phyloP scores from a whole-genome alignment of 2,888 invertebrate genomes.

The Ormyrus thymus region DNA sequence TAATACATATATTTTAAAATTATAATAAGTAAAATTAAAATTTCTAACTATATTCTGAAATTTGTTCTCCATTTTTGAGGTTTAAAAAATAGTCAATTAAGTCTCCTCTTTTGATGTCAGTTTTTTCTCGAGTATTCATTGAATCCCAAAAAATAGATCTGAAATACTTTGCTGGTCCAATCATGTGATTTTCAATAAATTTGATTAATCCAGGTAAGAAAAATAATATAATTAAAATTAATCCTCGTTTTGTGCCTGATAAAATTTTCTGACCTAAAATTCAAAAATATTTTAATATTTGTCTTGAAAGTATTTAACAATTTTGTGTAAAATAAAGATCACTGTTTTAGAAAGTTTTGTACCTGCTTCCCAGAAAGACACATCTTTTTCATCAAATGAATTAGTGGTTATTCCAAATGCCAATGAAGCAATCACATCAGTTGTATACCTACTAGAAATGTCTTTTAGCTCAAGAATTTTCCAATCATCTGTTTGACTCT shows the following conservation, averaged over 20 bases:
- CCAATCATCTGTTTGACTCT: conserved; percentile 52
- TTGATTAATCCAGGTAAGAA: conserved; percentile 62
- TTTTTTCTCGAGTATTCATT: conserved; percentile 60
- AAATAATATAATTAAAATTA: conserved; percentile 62
- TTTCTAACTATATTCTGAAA: conserved; percentile 61
- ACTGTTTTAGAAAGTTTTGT: conserved; percentile 10
- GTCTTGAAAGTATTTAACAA: not conserved
- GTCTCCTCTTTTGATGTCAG: conserved; percentile 61
- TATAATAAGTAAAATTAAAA: not conserved
- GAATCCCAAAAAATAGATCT: conserved; percentile 65
- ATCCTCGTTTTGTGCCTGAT: conserved; percentile 59
- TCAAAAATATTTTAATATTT: not conserved
- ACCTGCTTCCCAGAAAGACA: conserved; percentile 65
- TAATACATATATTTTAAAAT: not conserved
- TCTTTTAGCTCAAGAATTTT: conserved; percentile 62
- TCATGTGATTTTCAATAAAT: conserved; percentile 59
- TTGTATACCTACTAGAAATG: conserved; percentile 60
- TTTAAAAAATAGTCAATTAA: conserved; percentile 63
- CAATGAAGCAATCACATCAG: conserved; percentile 63
- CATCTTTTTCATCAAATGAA: conserved; percentile 61
- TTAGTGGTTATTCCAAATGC: conserved; percentile 66
- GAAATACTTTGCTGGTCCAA: conserved; percentile 62
- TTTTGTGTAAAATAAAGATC: conserved; percentile 1
- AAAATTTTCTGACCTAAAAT: conserved; percentile 61
- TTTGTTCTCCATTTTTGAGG: conserved; percentile 64